phyloP scores from a whole-genome alignment of 2,797 vertebrate species.

The Acanthis flammea region DNA sequence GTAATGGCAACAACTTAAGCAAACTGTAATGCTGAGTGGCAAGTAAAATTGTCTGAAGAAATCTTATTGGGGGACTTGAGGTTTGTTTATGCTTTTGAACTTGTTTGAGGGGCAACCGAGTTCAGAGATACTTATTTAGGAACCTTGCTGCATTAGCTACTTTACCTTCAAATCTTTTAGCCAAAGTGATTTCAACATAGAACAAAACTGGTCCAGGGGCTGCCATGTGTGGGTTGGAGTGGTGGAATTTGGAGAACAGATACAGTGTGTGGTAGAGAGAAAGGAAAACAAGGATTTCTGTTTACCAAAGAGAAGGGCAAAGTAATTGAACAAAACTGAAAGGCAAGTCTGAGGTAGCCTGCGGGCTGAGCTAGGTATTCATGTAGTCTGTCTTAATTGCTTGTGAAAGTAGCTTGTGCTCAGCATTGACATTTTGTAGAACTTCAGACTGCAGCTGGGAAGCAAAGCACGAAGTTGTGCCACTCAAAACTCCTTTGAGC shows the following conservation, averaged over 20 bases:
- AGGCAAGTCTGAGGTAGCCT: background rate
- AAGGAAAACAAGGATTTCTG: background rate
- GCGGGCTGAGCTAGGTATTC: slow-evolving; percentile 17
- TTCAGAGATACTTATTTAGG: background rate
- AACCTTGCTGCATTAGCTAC: accelerated
- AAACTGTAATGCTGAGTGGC: background rate
- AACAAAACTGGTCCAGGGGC: background rate
- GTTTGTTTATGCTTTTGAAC: background rate
- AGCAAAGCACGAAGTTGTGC: background rate
- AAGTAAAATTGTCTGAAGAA: background rate
- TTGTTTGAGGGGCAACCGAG: background rate
- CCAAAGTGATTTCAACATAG: accelerated
- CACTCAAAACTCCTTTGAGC: background rate
- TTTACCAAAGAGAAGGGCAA: slow-evolving; percentile 4
- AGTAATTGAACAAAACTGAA: slow-evolving; percentile 15
- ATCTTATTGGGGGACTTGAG: background rate
- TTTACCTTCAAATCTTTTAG: background rate
- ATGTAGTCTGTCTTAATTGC: slow-evolving; percentile 29
- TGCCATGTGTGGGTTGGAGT: background rate
- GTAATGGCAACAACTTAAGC: background rate
- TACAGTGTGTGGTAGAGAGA: background rate
- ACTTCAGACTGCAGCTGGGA: background rate
- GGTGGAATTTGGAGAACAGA: background rate
- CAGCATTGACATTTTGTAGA: background rate
- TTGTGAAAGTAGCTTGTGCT: slow-evolving; percentile 14